Base-by-base conservation (phyloP, 2,888 invertebrate genomes). In the Hyles lineata region DNA sequence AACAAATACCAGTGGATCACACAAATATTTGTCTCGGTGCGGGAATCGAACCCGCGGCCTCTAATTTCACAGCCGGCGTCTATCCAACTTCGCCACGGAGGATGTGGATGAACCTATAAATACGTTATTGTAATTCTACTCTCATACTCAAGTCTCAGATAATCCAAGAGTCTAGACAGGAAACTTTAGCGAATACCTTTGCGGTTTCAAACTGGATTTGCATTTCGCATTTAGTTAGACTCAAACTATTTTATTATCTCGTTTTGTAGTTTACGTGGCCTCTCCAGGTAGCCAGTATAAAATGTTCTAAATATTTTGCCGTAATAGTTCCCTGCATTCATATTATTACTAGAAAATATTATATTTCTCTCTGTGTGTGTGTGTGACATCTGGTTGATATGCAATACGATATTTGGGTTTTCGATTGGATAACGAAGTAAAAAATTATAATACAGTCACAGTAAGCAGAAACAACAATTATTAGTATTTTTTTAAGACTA, bases 201-300 rank as follows among this genome's bases (percentile, higher is more conserved):
- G 67, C 43, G 23, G 67, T 67, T 50, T 50, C 67, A 67, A 67
- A 67, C 67, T 67, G 50, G 50, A 67, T 67, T 67, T 43, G 67
- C 50, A 43, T 67, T 67, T 43, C 23, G 67, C 23, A 23, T 67
- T 11, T 9, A 9, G 63, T 9, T 17, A n/a, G 35, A n/a, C 6
- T 15, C n/a, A 35, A n/a, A 63, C 21, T 9, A 15, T 21, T 43
- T 63, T 23, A 25, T 11, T 60, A 23, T 60, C 23, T 60, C 11
- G 35, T 63, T 43, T 63, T 21, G 21, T 61, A 7, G 61, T 29
- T 19, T 61, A 25, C n/a, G 55, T 29, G 29, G 25, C 25, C 25
- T 61, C 29, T 61, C 19, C 55, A 55, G 55, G 6, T 55, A 55
- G 15, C 15, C 43, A 43, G 55, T 55, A 1, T 7, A 2, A 19